phyloP scores from a whole-genome alignment of 1,140 invertebrate species.

The Anoplolepis gracilipes region DNA sequence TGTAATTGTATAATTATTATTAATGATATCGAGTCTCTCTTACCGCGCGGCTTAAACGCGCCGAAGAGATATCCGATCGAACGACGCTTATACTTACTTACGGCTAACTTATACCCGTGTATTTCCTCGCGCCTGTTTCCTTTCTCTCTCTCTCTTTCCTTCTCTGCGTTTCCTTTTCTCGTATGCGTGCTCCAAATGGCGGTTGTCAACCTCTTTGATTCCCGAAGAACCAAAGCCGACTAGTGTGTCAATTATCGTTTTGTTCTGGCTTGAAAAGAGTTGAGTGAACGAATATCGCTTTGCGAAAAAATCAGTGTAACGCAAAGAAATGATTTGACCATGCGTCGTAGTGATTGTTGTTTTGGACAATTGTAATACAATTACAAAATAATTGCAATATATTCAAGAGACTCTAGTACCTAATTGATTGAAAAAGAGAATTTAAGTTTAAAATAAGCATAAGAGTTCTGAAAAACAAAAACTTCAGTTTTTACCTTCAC shows the following conservation, averaged over 20 bases:
- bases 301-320: neutral
- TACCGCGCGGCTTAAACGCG: conserved; percentile 78
- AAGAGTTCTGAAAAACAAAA: neutral
- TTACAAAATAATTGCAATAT: neutral
- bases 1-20: conserved; percentile 87
- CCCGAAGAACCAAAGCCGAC: conserved; percentile 27
- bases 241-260: conserved; percentile 34
- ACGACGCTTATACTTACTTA: conserved; percentile 55
- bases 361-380: neutral
- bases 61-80: conserved; percentile 73
- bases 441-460: no score
- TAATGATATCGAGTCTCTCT: conserved; percentile 85
- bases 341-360: neutral
- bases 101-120: conserved; percentile 58
- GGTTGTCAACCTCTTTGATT: conserved; percentile 50
- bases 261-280: conserved; percentile 21
- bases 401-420: neutral
- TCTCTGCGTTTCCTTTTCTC: neutral
- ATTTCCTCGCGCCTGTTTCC: conserved; percentile 46
- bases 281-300: neutral
- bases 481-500: neutral
- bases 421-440: neutral
- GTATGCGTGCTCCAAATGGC: conserved; percentile 42
- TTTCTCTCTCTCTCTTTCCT: conserved; percentile 57
- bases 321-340: neutral